A percentile compares a stretch with the other conserved stretches of the same genome.
Conservation (phyloP, 2,113 vertebrate genomes). For the Coreoperca whiteheadi region DNA sequence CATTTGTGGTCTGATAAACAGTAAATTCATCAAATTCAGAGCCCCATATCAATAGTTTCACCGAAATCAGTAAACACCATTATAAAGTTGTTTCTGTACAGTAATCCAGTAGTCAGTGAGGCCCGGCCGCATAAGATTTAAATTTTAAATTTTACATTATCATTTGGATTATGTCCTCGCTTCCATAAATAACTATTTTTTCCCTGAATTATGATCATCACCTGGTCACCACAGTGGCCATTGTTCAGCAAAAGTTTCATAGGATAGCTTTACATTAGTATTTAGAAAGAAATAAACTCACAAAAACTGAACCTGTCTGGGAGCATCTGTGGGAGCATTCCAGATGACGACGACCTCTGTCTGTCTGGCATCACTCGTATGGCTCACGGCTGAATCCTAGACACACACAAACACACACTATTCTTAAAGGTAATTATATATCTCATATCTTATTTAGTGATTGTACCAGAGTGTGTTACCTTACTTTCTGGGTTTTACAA, state of each 20-base stretch:
- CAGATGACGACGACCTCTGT: constrained; percentile 83
- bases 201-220: neutral
- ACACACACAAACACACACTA: constrained; percentile 33
- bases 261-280: neutral
- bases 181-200: too few species aligned
- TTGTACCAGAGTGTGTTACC: neutral
- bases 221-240: neutral
- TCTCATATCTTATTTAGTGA: neutral
- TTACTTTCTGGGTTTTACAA: neutral
- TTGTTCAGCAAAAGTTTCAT: neutral
- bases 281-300: constrained; percentile 73
- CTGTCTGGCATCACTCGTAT: constrained; percentile 84
- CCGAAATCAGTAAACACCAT: too few species aligned
- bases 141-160: too few species aligned
- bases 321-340: constrained; percentile 82
- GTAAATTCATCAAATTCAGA: too few species aligned
- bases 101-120: too few species aligned
- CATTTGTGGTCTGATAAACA: too few species aligned
- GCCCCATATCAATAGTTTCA: too few species aligned
- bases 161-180: too few species aligned
- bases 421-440: neutral
- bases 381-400: constrained; percentile 90
- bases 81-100: too few species aligned
- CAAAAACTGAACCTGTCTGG: constrained; percentile 86
- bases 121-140: too few species aligned